phyloP scores from a whole-genome alignment of 2,888 invertebrate species.

The Caenorhabditis sp. region DNA sequence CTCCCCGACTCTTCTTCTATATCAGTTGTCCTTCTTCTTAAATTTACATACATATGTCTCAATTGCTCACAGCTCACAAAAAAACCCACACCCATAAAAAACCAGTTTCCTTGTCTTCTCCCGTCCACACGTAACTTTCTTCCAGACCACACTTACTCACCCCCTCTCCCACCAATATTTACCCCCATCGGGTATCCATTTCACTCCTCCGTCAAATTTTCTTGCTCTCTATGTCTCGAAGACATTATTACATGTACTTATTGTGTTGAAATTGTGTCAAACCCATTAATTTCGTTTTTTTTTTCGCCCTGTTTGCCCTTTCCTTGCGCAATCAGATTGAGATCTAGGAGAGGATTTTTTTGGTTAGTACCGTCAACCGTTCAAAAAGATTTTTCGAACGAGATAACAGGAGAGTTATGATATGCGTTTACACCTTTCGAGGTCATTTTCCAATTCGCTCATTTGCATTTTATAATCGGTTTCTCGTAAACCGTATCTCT shows the following conservation, averaged over 20 bases:
- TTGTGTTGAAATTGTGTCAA: slow-evolving; percentile 58
- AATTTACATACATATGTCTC: neutral
- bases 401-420: slow-evolving; percentile 25
- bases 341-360: neutral
- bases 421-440: slow-evolving; percentile 9
- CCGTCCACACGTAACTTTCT: slow-evolving; percentile 3
- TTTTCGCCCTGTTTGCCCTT: slow-evolving; percentile 11
- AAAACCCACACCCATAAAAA: slow-evolving; percentile 14
- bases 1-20: too few relatives aligned
- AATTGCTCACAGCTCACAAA: slow-evolving; percentile 4
- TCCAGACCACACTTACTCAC: slow-evolving; percentile 28
- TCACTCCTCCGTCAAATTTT: slow-evolving; percentile 14
- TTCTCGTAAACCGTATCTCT: neutral
- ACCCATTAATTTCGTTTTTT: slow-evolving; percentile 52
- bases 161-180: slow-evolving; percentile 39
- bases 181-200: slow-evolving; percentile 34
- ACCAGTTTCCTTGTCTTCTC: slow-evolving; percentile 2
- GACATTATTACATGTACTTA: slow-evolving; percentile 18
- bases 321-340: slow-evolving; percentile 19
- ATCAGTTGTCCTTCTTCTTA: too few relatives aligned
- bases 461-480: slow-evolving; percentile 3
- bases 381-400: slow-evolving; percentile 25
- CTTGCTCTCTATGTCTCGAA: slow-evolving; percentile 18
- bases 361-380: neutral
- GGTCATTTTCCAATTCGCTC: slow-evolving; percentile 21